Evolutionary conservation across 2,113 vertebrate species (phyloP).

Genomic region (Rhea pennata): DNA sequence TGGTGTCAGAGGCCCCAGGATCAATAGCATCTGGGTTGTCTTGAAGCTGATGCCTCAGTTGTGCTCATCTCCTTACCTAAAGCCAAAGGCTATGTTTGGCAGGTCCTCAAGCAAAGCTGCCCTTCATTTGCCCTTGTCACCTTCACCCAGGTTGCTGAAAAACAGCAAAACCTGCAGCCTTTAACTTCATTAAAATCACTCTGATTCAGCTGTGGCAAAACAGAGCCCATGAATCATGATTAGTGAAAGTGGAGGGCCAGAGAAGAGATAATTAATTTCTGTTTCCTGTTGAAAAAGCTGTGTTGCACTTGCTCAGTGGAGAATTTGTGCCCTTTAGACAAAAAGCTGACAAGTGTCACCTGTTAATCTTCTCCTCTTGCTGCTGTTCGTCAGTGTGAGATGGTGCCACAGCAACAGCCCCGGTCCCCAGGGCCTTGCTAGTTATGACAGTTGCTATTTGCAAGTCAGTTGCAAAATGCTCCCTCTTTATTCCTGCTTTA

Average conservation of each 20-base stretch:
- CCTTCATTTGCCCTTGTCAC: slow-evolving; percentile 21
- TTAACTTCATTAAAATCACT: slow-evolving; percentile 17
- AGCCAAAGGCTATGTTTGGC: accelerated
- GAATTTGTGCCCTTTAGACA: slow-evolving; percentile 21
- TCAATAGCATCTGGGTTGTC: accelerated
- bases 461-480: slow-evolving; percentile 6
- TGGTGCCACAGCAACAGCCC: not conserved
- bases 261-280: slow-evolving; percentile 16
- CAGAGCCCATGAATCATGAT: slow-evolving; percentile 11
- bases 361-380: not conserved
- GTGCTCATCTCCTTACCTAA: not conserved
- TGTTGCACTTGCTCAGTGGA: not conserved
- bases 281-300: not conserved
- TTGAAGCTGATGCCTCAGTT: not conserved
- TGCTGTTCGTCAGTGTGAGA: not conserved
- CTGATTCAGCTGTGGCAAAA: not conserved
- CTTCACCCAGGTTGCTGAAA: not conserved
- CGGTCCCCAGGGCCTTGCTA: not conserved
- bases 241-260: not conserved
- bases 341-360: slow-evolving; percentile 21
- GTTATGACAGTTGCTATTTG: slow-evolving; percentile 33
- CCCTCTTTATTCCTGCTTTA: slow-evolving; percentile 3
- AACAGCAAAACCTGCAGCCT: not conserved
- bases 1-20: not conserved
- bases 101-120: not conserved